Evolutionary conservation across 2,797 vertebrate genomes (phyloP), one percentile per base, ranked within the genome.

Genomic region (Anableps anableps): DNA sequence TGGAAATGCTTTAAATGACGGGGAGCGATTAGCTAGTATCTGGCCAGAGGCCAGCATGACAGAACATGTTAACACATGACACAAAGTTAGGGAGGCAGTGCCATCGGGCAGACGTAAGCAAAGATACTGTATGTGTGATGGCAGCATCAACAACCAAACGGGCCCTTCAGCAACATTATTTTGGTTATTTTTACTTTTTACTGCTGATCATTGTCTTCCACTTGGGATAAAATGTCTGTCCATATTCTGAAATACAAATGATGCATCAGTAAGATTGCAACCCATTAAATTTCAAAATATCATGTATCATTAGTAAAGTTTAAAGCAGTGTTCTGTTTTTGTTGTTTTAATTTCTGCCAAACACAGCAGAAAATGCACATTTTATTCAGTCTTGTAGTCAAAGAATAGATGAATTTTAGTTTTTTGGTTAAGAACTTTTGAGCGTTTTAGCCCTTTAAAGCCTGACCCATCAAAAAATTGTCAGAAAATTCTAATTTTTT

Each of bases 31-130:
- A 88, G 78, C 74, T 47, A n/a, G 62, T 14, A 26, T 80, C 51
- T 85, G 90, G 85, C 78, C 34, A 9, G 64, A 74, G 82, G 87
- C 84, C 79, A 85, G 55, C 9, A 2, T 78, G 21, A 87, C 80
- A 74, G 47, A 51, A 73, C 80, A 80, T 60, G 76, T 80, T 79
- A 78, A 73, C 79, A 81, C 75, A 77, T 80, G 64, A 76, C 51
- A 53, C 60, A 80, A 80, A 75, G 77, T 80, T 74, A 72, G n/a
- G 36, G 19, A 77, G 75, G 66, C 79, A 76, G 62, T 36, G 36
- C 70, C 74, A 19, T 64, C 36, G 34, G 70, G 64, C 19, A 16
- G 50, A 74, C 70, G 80, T 41, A 81, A 48, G 72, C 34, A 17
- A 17, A 26, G 47, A 26, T 29, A 60, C 60, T 29, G 70, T 53